Percentiles rank a stretch among this genome's conserved stretches.
These are phyloP conservation scores for Ochropleura leucogaster DNA, from an alignment of 2,888 invertebrate species.

Conservation along the genomic window DNA sequence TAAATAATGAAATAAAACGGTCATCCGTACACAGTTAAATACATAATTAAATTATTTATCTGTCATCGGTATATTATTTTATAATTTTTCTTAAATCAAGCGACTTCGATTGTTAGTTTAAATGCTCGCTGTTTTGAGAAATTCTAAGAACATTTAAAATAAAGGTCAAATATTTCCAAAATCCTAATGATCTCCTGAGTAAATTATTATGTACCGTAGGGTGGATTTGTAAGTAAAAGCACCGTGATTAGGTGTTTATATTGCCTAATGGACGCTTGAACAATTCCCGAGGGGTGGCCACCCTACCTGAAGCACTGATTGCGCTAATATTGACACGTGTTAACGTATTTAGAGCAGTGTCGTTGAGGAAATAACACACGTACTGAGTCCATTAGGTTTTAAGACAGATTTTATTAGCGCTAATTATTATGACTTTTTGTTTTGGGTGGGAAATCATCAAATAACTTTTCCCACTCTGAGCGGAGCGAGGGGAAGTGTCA, in stretches of 20 bases:
- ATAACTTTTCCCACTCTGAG: too few species aligned
- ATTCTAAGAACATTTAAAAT: background rate
- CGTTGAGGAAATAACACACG: slow-evolving; percentile 3
- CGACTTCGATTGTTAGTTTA: background rate
- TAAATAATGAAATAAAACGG: too few species aligned
- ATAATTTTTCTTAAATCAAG: background rate
- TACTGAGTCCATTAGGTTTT: background rate
- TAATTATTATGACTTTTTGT: too few species aligned
- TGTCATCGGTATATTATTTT: background rate
- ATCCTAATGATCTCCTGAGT: background rate
- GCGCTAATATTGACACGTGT: slow-evolving; percentile 50
- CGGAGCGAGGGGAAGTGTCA: too few species aligned
- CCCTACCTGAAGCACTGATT: slow-evolving; percentile 25
- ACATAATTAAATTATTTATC: background rate
- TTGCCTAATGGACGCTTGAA: slow-evolving; percentile 43
- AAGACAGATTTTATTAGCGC: background rate
- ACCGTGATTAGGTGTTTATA: slow-evolving; percentile 51
- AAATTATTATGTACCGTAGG: slow-evolving; percentile 12
- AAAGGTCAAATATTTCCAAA: background rate
- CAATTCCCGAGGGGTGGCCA: slow-evolving; percentile 7
- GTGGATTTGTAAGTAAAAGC: slow-evolving; percentile 28
- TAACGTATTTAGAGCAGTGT: slow-evolving; percentile 28
- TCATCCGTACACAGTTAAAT: too few species aligned
- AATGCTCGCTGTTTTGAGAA: background rate
- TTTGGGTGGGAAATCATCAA: too few species aligned